phyloP scores from a whole-genome alignment of 2,113 vertebrate species.

The Laticauda laticaudata region DNA sequence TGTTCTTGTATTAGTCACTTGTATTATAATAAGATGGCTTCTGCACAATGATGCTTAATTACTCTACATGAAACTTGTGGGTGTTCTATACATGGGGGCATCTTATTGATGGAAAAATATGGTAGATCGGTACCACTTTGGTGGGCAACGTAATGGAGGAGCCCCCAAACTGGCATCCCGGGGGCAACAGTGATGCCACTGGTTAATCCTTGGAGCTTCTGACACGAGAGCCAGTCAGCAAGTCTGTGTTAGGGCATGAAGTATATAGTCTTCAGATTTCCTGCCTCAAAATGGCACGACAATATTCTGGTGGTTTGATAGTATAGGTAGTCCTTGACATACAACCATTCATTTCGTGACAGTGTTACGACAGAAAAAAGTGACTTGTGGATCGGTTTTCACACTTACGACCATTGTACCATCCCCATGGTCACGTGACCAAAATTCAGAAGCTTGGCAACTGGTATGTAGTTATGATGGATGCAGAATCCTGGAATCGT shows the following conservation, averaged over 20 bases:
- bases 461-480: neutral
- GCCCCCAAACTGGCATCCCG: neutral
- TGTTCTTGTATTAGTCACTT: too few relatives aligned
- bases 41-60: too few relatives aligned
- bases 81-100: too few relatives aligned
- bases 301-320: neutral
- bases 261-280: neutral
- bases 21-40: too few relatives aligned
- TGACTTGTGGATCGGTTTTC: neutral
- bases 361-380: neutral
- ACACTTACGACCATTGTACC: neutral
- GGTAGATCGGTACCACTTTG: neutral
- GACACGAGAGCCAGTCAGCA: rapidly evolving
- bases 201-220: neutral
- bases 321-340: neutral
- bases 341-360: neutral
- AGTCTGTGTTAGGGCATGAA: neutral
- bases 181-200: neutral
- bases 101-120: too few relatives aligned
- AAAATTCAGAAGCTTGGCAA: neutral
- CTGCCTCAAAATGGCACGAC: neutral
- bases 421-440: neutral
- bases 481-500: neutral
- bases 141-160: neutral
- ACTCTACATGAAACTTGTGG: too few relatives aligned